These are phyloP conservation scores for Lagorchestes hirsutus DNA, from an alignment of 2,797 vertebrate genomes.

Conservation along the genomic window DNA sequence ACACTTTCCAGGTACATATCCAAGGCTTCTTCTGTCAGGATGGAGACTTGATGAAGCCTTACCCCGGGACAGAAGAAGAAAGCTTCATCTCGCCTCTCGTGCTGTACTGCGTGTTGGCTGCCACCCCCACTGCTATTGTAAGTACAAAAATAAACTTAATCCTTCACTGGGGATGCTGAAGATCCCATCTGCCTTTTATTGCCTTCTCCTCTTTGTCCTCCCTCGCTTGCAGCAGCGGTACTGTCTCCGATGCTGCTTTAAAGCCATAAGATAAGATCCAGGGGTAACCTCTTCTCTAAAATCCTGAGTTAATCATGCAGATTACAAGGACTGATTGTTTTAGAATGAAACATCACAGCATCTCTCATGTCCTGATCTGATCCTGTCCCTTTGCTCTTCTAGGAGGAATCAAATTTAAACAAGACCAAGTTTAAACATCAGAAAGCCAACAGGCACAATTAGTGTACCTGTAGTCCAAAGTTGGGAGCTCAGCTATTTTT, in stretches of 20 bases:
- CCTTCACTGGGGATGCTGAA: constrained; percentile 22
- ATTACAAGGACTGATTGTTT: constrained; percentile 71
- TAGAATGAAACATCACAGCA: constrained; percentile 49
- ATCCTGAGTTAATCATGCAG: constrained; percentile 53
- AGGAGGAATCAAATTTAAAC: background rate
- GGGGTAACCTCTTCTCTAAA: constrained; percentile 3
- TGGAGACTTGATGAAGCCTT: constrained; percentile 97
- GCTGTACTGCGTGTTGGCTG: constrained; percentile 96
- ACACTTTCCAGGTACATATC: constrained; percentile 96
- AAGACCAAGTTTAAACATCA: constrained; percentile 8
- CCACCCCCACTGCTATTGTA: constrained; percentile 94
- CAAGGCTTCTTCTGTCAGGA: constrained; percentile 99
- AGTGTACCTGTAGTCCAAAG: background rate
- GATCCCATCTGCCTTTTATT: constrained; percentile 45
- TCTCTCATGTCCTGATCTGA: constrained; percentile 14
- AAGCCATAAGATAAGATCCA: background rate
- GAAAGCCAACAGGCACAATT: constrained; percentile 39
- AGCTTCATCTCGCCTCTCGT: constrained; percentile 96
- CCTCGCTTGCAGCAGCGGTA: constrained; percentile 6
- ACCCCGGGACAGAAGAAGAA: constrained; percentile 94
- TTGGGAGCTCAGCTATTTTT: constrained; percentile 55
- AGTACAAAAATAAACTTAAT: constrained; percentile 85
- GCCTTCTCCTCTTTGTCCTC: constrained; percentile 24
- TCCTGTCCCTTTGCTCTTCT: background rate
- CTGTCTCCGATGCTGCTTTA: constrained; percentile 65